phyloP scores from a whole-genome alignment of 2,888 invertebrate genomes.

The Alsophila aescularia region DNA sequence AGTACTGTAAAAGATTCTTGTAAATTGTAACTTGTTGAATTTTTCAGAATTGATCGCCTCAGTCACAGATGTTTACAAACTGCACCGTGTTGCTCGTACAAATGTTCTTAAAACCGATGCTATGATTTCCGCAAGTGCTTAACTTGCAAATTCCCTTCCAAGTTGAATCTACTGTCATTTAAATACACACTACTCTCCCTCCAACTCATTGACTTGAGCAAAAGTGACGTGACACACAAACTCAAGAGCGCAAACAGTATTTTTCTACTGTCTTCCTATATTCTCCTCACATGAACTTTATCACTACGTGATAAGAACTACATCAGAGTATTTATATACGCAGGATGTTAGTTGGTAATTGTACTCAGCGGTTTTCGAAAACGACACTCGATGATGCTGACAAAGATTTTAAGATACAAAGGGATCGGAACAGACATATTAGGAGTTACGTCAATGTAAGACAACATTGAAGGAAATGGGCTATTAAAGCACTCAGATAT shows the following conservation, averaged over 20 bases:
- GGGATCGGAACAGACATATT: conserved; percentile 30
- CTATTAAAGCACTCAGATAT: too few species aligned
- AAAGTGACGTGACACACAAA: conserved; percentile 54
- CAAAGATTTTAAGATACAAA: conserved; percentile 45
- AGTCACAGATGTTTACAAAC: too few species aligned
- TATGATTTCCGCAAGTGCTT: too few species aligned
- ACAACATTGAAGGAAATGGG: background rate
- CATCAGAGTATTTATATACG: conserved; percentile 9
- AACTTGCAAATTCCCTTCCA: background rate
- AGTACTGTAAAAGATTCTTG: too few species aligned
- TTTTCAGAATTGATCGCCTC: too few species aligned
- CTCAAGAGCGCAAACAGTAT: conserved; percentile 55
- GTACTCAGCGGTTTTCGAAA: conserved; percentile 56
- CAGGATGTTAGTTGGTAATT: conserved; percentile 1
- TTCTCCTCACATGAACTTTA: conserved; percentile 29
- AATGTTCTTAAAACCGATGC: too few species aligned
- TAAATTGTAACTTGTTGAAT: too few species aligned
- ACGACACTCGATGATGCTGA: conserved; percentile 49
- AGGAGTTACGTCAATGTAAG: conserved; percentile 3
- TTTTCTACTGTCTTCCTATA: conserved; percentile 24
- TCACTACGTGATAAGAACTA: conserved; percentile 24
- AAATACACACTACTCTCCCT: conserved; percentile 35
- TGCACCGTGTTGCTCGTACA: too few species aligned
- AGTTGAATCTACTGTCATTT: conserved; percentile 12
- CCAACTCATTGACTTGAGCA: conserved; percentile 46